These are phyloP conservation scores for Saccostrea glomerata DNA, from an alignment of 1,140 invertebrate genomes.

Conservation along the genomic window DNA sequence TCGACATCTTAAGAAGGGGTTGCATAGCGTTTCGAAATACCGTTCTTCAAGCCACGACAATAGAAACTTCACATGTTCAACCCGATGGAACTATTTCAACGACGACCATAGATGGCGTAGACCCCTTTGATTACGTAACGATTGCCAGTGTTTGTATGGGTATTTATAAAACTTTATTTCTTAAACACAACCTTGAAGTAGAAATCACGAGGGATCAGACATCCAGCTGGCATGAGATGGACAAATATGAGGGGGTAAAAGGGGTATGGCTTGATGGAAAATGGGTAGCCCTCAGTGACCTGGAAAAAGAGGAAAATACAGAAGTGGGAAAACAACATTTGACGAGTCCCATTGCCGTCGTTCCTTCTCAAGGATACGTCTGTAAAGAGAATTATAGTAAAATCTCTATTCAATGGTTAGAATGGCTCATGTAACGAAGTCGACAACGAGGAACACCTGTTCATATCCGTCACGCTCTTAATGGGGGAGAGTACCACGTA, in stretches of 20 bases:
- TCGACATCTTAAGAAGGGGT: conserved; percentile 51
- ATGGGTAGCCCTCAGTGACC: not conserved
- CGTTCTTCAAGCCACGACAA: conserved; percentile 40
- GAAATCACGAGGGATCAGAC: conserved; percentile 38
- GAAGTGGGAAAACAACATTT: conserved; percentile 37
- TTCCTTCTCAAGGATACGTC: conserved; percentile 48
- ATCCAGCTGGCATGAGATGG: conserved; percentile 25
- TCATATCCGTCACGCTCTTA: conserved; percentile 46
- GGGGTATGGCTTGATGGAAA: not conserved
- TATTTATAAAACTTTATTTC: conserved; percentile 46
- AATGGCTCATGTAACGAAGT: conserved; percentile 46
- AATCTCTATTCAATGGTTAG: conserved; percentile 47
- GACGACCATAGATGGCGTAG: conserved; percentile 31
- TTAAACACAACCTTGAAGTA: conserved; percentile 38
- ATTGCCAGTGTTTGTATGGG: conserved; percentile 48
- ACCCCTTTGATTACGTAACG: conserved; percentile 49
- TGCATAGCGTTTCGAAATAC: conserved; percentile 47
- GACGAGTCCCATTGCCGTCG: conserved; percentile 43
- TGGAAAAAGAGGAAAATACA: not conserved
- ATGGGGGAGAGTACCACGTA: conserved; percentile 44
- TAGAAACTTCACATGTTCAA: conserved; percentile 29
- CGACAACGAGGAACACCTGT: not conserved
- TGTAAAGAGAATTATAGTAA: conserved; percentile 40
- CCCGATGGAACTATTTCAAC: conserved; percentile 15
- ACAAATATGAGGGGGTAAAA: conserved; percentile 26